Conservation (phyloP, 2,888 invertebrate genomes). For the Tipula lateralis region DNA sequence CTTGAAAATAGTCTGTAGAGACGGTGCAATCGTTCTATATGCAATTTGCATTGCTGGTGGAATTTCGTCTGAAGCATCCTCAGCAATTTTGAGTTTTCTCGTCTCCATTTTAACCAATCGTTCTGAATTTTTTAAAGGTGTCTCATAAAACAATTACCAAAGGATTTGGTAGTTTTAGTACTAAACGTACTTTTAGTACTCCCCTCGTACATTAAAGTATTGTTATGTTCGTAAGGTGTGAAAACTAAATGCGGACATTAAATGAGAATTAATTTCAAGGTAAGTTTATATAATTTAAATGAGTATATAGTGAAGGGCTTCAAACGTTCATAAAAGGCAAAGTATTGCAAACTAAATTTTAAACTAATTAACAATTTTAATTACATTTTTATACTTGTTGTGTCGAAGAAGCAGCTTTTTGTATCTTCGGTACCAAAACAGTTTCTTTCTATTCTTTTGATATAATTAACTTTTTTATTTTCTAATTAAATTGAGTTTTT, state of each 20-base stretch:
- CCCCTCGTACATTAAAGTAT: too few species aligned
- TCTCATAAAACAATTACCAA: too few species aligned
- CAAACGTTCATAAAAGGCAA: neutral
- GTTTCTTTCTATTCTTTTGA: neutral
- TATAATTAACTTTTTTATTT: too few species aligned
- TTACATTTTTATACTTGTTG: neutral
- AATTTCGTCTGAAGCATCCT: too few species aligned
- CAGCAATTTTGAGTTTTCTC: too few species aligned
- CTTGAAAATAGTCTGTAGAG: too few species aligned
- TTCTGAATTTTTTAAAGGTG: too few species aligned
- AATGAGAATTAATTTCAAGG: neutral
- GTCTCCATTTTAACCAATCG: too few species aligned
- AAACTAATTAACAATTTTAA: neutral
- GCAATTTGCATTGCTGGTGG: too few species aligned
- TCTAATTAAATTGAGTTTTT: neutral
- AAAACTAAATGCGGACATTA: neutral
- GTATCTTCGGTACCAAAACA: neutral
- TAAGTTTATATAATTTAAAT: neutral
- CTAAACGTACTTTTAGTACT: too few species aligned
- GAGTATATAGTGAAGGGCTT: neutral
- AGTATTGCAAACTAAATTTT: neutral
- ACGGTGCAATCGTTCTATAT: too few species aligned
- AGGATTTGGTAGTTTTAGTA: too few species aligned
- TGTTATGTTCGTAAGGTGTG: neutral
- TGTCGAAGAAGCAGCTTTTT: neutral